Evolutionary conservation across 2,888 invertebrate species (phyloP).

Genomic region (Minunthozetes semirufus): DNA sequence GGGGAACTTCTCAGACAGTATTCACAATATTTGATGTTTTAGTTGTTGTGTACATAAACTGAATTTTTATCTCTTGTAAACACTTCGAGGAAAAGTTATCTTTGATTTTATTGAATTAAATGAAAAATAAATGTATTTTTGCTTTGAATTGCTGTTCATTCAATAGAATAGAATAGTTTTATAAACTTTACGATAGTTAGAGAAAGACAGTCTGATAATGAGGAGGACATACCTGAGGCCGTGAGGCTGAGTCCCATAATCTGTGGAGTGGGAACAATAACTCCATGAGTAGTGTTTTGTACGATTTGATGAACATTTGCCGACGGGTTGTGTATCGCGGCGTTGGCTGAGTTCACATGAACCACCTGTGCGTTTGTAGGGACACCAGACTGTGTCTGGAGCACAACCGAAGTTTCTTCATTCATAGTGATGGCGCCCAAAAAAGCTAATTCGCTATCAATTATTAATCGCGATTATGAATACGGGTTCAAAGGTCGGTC

Average conservation of each 20-base stretch:
- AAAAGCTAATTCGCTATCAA: not conserved
- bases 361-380: not conserved
- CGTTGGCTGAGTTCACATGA: not conserved
- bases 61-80: too few relatives aligned
- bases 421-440: not conserved
- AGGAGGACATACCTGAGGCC: not conserved
- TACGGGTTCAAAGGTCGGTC: not conserved
- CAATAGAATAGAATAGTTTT: not conserved
- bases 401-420: not conserved
- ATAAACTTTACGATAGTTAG: not conserved
- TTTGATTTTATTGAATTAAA: too few relatives aligned
- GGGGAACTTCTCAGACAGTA: too few relatives aligned
- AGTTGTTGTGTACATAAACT: too few relatives aligned
- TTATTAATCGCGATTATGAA: not conserved
- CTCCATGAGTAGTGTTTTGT: not conserved
- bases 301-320: not conserved
- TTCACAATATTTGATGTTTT: too few relatives aligned
- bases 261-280: not conserved
- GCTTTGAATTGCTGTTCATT: too few relatives aligned
- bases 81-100: too few relatives aligned
- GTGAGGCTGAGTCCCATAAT: not conserved
- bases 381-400: not conserved
- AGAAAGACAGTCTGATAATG: not conserved
- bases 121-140: too few relatives aligned
- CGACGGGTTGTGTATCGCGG: not conserved